These are phyloP conservation scores for Oreochromis niloticus DNA, from an alignment of 2,113 vertebrate species.

Conservation along the genomic window DNA sequence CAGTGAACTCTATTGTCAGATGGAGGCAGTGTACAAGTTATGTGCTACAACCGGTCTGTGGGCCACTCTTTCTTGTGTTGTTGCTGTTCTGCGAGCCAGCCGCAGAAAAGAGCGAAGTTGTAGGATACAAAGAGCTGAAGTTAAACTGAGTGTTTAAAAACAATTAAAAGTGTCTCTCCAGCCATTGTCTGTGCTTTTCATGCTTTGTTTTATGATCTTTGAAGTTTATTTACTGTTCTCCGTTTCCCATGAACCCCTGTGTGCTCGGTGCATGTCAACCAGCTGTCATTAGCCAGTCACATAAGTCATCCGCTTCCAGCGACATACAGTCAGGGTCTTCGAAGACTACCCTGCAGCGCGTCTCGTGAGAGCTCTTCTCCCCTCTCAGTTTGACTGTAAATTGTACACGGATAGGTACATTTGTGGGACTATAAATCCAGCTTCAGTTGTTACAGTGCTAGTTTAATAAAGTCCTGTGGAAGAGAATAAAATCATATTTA, in stretches of 20 bases:
- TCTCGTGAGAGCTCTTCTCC: neutral
- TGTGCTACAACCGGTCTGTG: neutral
- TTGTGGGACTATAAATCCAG: neutral
- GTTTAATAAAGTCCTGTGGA: neutral
- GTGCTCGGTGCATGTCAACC: fast-evolving
- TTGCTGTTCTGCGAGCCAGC: neutral
- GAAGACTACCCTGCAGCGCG: neutral
- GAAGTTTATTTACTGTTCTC: neutral
- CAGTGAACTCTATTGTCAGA: neutral
- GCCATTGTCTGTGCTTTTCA: neutral
- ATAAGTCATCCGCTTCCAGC: neutral
- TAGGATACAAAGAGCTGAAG: neutral
- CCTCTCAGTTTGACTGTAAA: neutral
- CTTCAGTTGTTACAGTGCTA: neutral
- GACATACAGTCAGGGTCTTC: fast-evolving
- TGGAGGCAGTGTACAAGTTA: neutral
- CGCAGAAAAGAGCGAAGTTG: neutral
- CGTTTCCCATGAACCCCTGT: neutral
- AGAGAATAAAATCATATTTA: neutral
- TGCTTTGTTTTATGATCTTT: neutral
- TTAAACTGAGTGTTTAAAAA: neutral
- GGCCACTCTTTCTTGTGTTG: neutral
- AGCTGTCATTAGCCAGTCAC: fast-evolving
- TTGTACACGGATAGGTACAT: neutral
- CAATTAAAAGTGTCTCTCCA: neutral